Evolutionary conservation across 2,797 vertebrate species (phyloP).

Genomic region (Phalloptychus januarius): DNA sequence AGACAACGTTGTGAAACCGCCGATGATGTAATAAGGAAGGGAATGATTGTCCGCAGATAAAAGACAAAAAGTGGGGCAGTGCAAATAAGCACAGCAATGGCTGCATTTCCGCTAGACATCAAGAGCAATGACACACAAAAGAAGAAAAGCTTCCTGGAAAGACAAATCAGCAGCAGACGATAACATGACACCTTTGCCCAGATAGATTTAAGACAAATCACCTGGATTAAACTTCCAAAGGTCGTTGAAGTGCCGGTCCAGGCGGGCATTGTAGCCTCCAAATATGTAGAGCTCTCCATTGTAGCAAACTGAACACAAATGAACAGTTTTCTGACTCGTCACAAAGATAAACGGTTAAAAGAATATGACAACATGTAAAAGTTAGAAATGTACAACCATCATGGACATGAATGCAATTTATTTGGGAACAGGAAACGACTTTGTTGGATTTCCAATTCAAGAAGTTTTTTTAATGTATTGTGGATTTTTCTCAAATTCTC

Average conservation of each 20-base stretch:
- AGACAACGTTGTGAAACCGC: constrained; percentile 27
- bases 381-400: not conserved
- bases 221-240: constrained; percentile 99
- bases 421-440: not conserved
- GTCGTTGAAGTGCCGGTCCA: constrained; percentile 97
- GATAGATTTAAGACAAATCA: constrained; percentile 59
- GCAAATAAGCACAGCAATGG: not conserved
- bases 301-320: constrained; percentile 86
- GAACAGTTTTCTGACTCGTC: constrained; percentile 6
- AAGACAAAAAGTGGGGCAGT: constrained; percentile 47
- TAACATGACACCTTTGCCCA: not conserved
- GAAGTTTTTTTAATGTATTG: not conserved
- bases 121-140: constrained; percentile 18
- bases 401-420: not conserved
- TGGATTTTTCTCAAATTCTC: not conserved
- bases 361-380: not conserved
- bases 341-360: constrained; percentile 1
- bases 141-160: not conserved
- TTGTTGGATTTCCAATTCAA: not conserved
- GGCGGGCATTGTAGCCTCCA: constrained; percentile 96
- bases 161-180: not conserved
- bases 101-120: constrained; percentile 26
- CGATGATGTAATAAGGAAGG: constrained; percentile 26
- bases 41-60: constrained; percentile 27
- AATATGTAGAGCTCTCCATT: constrained; percentile 96